Evolutionary conservation across 2,113 vertebrate species (phyloP), one percentile per base, ranked within the genome.

Genomic region (Furnarius figulus): DNA sequence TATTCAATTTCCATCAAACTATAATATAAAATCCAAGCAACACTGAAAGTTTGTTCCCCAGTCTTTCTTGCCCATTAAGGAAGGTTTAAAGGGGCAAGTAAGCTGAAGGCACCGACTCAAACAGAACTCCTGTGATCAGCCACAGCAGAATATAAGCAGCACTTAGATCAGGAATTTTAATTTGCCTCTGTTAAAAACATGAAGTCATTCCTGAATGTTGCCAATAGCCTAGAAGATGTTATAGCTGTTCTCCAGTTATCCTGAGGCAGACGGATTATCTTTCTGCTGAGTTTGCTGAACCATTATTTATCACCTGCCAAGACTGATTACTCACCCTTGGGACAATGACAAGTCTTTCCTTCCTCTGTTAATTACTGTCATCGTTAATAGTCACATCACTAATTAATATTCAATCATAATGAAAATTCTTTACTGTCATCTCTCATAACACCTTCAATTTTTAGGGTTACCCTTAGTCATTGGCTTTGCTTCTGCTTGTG

Each of bases 301-400:
- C 97, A 96, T 98, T 98, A 98, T 98, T 98, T 98, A 98, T 98
- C 97, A 98, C 97, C 97, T 98, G 98, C 97, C 98, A 98, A 98
- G 97, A 97, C 95, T 96, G 97, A 98, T 98, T 98, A 98, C 94
- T 98, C 97, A 97, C 95, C 97, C 97, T 94, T 70, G 30, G 97
- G 97, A 98, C 97, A 98, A 97, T 97, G 97, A 98, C 97, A 98
- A 97, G 95, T 95, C 96, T 98, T 98, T 97, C 97, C 97, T 97
- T 97, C 97, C 96, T 97, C 94, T 98, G 97, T 98, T 98, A 98
- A 98, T 98, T 98, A 98, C 97, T 98, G 97, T 97, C 97, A 98
- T 97, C 77, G 35, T 97, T 98, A 98, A 98, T 98, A 98, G 95
- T 94, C 95, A 96, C 97, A 97, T 97, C 97, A 97, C 97, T 98